These are phyloP conservation scores for Dendrolimus punctatus DNA, from an alignment of 1,140 invertebrate genomes.

Conservation along the genomic window DNA sequence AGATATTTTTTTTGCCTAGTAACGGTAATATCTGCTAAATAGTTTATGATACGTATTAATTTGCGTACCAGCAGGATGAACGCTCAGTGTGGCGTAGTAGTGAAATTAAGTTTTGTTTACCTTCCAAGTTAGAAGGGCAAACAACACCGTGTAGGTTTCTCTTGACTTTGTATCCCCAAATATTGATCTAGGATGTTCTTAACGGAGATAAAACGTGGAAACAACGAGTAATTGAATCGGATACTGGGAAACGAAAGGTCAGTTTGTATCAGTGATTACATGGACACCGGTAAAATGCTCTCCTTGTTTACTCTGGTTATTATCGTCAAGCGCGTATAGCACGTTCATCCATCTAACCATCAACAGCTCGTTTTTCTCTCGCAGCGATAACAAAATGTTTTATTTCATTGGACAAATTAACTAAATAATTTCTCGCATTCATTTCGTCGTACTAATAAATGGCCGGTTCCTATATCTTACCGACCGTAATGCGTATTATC, in stretches of 20 bases:
- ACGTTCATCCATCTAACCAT: background rate
- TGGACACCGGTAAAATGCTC: conserved; percentile 37
- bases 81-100: conserved; percentile 8
- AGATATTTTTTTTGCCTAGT: conserved; percentile 18
- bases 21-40: conserved; percentile 16
- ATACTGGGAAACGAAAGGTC: conserved; percentile 24
- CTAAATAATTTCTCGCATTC: no score
- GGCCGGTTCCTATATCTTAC: no score
- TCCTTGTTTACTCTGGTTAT: conserved; percentile 42
- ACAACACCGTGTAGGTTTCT: conserved; percentile 22
- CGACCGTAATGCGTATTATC: no score
- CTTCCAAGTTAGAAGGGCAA: conserved; percentile 7
- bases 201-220: conserved; percentile 37
- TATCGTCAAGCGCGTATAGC: conserved; percentile 23
- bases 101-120: conserved; percentile 11
- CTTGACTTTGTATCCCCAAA: conserved; percentile 36
- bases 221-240: conserved; percentile 42
- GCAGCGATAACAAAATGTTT: background rate
- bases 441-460: no score
- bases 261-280: conserved; percentile 47
- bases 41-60: conserved; percentile 8
- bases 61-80: conserved; percentile 5
- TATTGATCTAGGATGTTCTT: conserved; percentile 52
- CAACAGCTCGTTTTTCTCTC: background rate
- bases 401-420: no score